Conservation (phyloP, 1,140 invertebrate genomes). For the Helicoverpa armigera region DNA sequence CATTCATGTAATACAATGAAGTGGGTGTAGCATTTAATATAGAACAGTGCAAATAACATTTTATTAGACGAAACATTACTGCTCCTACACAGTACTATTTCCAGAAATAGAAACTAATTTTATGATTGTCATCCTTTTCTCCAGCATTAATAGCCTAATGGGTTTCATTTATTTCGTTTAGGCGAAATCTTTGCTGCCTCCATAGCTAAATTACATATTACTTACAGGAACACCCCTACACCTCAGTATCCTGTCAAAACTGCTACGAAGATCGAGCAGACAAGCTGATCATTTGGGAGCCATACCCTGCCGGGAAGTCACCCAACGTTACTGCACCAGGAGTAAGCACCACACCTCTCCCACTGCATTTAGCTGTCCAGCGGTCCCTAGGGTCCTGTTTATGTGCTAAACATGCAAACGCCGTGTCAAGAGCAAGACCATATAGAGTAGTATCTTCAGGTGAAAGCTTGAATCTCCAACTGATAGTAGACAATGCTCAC, state of each 20-base stretch:
- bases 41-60: no score
- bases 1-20: no score
- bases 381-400: constrained; percentile 88
- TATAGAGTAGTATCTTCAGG: constrained; percentile 91
- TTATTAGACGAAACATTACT: no score
- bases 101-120: no score
- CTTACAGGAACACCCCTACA: constrained; percentile 91
- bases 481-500: constrained; percentile 93
- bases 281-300: constrained; percentile 92
- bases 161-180: no score
- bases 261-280: constrained; percentile 95
- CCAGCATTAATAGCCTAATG: no score
- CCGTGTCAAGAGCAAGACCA: constrained; percentile 86
- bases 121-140: no score
- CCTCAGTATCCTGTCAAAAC: constrained; percentile 92
- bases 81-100: no score
- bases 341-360: constrained; percentile 82
- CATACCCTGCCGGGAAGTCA: constrained; percentile 83
- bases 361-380: constrained; percentile 87
- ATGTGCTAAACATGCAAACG: constrained; percentile 88
- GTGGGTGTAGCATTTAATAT: no score
- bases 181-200: no score
- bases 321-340: constrained; percentile 67
- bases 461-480: constrained; percentile 92
- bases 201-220: constrained; percentile 31